phyloP scores from a whole-genome alignment of 2,113 vertebrate genomes.

The human region DNA sequence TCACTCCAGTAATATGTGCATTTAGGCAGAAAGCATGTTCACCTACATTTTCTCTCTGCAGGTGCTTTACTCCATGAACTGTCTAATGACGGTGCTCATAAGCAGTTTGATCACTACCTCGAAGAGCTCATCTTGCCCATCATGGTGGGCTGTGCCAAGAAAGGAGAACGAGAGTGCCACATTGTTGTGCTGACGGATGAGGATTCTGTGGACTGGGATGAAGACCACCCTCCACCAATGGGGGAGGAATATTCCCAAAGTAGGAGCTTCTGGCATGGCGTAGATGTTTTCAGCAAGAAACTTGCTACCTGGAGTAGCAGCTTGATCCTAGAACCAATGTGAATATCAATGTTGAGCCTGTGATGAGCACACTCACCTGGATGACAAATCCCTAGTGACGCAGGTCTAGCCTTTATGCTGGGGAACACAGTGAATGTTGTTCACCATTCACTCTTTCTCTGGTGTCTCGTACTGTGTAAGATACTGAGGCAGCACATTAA shows the following conservation, averaged over 20 bases:
- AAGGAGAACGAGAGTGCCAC: constrained; percentile 95
- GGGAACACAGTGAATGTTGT: fast-evolving
- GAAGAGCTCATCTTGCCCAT: constrained; percentile 96
- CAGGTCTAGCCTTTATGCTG: neutral
- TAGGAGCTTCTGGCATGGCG: constrained; percentile 72
- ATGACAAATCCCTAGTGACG: fast-evolving
- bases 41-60: constrained; percentile 45
- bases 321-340: neutral
- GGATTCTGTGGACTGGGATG: constrained; percentile 97
- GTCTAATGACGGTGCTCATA: constrained; percentile 95
- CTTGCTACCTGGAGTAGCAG: neutral
- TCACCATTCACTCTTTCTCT: fast-evolving
- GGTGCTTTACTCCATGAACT: constrained; percentile 96
- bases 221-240: constrained; percentile 96
- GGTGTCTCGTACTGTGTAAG: too few relatives aligned
- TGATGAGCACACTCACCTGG: neutral
- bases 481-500: neutral
- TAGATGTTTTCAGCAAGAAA: neutral
- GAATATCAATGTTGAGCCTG: neutral
- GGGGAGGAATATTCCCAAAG: constrained; percentile 96
- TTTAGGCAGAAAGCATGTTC: neutral
- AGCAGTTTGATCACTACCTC: constrained; percentile 95
- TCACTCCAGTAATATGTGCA: too few relatives aligned
- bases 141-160: constrained; percentile 96
- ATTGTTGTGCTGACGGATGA: constrained; percentile 96